Conservation (phyloP, 2,888 invertebrate species). For the Drosophila falleni region DNA sequence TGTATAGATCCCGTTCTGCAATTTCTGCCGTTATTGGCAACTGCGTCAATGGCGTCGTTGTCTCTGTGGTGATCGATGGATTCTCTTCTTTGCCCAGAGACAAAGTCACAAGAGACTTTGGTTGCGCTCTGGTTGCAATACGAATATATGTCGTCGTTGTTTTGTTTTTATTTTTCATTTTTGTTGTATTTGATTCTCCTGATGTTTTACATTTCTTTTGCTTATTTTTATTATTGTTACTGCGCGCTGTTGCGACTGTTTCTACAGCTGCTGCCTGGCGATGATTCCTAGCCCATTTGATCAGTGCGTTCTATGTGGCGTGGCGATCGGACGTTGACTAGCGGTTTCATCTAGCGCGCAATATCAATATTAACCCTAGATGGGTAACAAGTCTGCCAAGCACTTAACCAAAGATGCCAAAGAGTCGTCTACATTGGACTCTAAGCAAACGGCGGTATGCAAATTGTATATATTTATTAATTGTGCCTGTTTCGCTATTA, state of each 20-base stretch:
- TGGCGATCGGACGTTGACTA: constrained; percentile 62
- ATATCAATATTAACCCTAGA: constrained; percentile 18
- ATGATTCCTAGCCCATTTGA: constrained; percentile 41
- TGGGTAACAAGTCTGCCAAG: constrained; percentile 68
- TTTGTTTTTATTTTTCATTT: constrained; percentile 4
- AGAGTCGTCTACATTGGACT: constrained; percentile 24
- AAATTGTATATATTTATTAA: constrained; percentile 28
- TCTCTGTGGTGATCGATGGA: constrained; percentile 40
- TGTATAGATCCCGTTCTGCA: constrained; percentile 34
- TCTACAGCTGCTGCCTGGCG: constrained; percentile 33
- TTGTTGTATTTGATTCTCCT: constrained; percentile 14
- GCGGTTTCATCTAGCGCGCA: constrained; percentile 23
- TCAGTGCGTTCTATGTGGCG: constrained; percentile 71
- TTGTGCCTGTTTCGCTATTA: constrained; percentile 23
- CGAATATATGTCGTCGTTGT: constrained; percentile 28
- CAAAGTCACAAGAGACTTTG: constrained; percentile 4
- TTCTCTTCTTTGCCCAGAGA: constrained; percentile 17
- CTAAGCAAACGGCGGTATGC: constrained; percentile 60
- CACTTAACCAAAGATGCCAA: constrained; percentile 29
- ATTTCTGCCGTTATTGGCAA: constrained; percentile 42
- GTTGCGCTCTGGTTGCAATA: constrained; percentile 34
- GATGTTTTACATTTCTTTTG: constrained; percentile 46
- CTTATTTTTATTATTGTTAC: constrained; percentile 52
- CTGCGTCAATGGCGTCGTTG: constrained; percentile 8
- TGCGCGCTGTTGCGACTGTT: constrained; percentile 22